Percentiles rank a stretch among this genome's conserved stretches.
Conservation (phyloP, 2,797 vertebrate species). For the Choloepus didactylus region DNA sequence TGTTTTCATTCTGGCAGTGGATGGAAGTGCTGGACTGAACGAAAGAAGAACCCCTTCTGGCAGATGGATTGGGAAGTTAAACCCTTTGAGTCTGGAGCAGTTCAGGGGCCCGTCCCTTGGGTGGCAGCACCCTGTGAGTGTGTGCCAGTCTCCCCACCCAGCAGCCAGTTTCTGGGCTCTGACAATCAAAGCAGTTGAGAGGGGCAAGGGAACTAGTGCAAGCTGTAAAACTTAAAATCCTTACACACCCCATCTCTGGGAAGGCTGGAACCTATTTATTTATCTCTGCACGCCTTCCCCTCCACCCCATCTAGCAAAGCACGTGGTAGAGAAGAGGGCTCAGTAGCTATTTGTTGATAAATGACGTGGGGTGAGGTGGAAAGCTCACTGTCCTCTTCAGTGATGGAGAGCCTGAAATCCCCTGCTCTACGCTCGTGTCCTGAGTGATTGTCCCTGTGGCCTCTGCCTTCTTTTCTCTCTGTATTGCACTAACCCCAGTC, state of each 20-base stretch:
- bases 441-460: rapidly evolving
- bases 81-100: neutral
- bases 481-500: neutral
- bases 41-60: neutral
- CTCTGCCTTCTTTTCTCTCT: neutral
- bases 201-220: neutral
- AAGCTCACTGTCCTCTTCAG: rapidly evolving
- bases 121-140: neutral
- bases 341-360: neutral
- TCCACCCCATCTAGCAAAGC: too few species aligned
- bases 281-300: neutral
- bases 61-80: neutral
- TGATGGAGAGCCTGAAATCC: neutral
- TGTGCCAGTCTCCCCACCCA: rapidly evolving
- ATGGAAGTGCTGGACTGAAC: neutral
- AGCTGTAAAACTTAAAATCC: neutral
- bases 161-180: too few species aligned
- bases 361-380: neutral
- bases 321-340: neutral
- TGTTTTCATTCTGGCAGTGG: neutral
- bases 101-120: rapidly evolving
- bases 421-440: rapidly evolving
- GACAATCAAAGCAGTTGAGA: neutral
- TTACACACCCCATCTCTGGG: neutral
- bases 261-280: neutral